Conservation (phyloP, 2,797 vertebrate species). For the Peromyscus aztecus region DNA sequence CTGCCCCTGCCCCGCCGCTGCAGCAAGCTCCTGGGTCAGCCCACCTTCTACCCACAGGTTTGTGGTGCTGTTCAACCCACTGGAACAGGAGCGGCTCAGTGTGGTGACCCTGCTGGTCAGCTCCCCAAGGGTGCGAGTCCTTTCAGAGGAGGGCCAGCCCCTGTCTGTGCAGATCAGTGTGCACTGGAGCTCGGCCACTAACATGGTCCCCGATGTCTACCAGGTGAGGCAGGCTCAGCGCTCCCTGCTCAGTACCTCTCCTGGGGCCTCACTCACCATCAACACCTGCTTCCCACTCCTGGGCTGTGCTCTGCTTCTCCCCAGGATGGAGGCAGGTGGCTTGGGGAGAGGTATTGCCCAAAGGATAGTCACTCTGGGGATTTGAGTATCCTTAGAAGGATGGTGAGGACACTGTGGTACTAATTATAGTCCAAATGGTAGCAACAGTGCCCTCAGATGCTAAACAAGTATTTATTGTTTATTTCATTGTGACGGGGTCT, state of each 20-base stretch:
- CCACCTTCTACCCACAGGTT: conserved; percentile 88
- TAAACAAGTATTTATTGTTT: not conserved
- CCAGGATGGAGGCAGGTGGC: not conserved
- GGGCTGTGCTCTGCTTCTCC: not conserved
- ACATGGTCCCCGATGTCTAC: conserved; percentile 92
- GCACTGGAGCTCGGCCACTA: conserved; percentile 92
- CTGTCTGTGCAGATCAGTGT: conserved; percentile 94
- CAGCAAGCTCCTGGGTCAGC: not conserved
- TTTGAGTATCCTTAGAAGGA: not conserved
- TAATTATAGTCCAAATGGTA: not conserved
- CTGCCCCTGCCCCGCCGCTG: not conserved
- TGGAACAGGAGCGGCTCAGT: conserved; percentile 96
- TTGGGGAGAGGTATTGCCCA: not conserved
- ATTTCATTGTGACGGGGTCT: not conserved
- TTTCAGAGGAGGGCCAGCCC: conserved; percentile 95
- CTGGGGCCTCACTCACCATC: not conserved
- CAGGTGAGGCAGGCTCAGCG: conserved; percentile 89
- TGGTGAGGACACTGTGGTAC: not conserved
- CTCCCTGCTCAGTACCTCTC: not conserved
- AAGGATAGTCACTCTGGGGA: not conserved
- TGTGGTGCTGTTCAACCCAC: conserved; percentile 96
- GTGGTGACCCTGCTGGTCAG: conserved; percentile 93
- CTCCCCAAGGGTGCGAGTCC: conserved; percentile 91
- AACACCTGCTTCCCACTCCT: not conserved
- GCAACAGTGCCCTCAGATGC: not conserved